Conservation (phyloP, 53 echinoderm and acorn worm species). For the Luidia sarsii region DNA sequence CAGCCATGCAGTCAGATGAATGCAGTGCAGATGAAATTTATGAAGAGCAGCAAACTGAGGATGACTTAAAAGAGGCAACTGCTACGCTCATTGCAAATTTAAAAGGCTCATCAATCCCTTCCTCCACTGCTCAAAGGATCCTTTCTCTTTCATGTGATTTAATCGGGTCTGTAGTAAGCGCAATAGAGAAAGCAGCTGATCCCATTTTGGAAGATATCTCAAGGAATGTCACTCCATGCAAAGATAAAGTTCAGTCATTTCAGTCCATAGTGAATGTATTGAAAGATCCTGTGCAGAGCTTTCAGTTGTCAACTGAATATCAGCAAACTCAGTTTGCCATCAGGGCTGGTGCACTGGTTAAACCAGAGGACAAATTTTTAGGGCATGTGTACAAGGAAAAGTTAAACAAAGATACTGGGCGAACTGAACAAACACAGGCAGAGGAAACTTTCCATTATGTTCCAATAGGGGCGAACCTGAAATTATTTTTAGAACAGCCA, state of each 20-base stretch:
- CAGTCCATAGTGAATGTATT: not conserved
- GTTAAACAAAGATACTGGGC: not conserved
- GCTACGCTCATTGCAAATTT: not conserved
- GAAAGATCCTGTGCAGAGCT: not conserved
- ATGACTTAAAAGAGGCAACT: not conserved
- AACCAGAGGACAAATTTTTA: not conserved
- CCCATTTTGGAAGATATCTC: slow-evolving; percentile 16
- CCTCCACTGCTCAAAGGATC: slow-evolving; percentile 1
- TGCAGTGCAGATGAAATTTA: not conserved
- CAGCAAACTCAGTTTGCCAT: slow-evolving; percentile 14
- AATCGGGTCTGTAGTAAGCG: not conserved
- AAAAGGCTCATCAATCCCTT: not conserved
- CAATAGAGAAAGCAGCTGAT: not conserved
- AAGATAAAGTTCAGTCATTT: not conserved
- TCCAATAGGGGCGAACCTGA: slow-evolving; percentile 33
- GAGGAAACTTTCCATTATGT: slow-evolving; percentile 49
- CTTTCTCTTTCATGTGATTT: not conserved
- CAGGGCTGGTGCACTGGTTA: not conserved
- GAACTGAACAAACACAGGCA: slow-evolving; percentile 8
- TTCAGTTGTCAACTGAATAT: slow-evolving; percentile 19
- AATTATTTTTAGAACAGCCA: slow-evolving; percentile 44
- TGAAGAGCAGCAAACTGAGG: not conserved
- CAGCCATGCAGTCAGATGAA: not conserved
- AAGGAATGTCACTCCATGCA: no score
- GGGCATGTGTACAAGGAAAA: not conserved